Conservation (phyloP, 2,797 vertebrate species). For the Manis crassicaudata region DNA sequence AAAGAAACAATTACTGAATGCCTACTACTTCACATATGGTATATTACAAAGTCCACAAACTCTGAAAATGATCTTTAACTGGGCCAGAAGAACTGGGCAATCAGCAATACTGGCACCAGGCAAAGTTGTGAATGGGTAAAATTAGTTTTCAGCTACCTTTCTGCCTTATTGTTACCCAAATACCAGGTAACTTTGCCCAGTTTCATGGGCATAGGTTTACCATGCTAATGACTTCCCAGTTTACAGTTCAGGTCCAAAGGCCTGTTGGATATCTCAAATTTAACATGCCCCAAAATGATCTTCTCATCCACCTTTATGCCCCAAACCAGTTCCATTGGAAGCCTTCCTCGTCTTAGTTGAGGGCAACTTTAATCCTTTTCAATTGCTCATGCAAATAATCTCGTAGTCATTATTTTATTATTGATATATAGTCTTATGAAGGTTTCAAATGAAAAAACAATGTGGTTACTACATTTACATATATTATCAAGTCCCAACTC, state of each 20-base stretch:
- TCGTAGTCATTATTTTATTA: neutral
- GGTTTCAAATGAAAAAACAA: too few relatives aligned
- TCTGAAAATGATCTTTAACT: neutral
- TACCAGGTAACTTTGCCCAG: neutral
- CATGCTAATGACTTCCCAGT: neutral
- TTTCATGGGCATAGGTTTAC: neutral
- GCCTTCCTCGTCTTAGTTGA: neutral
- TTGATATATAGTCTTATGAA: too few relatives aligned
- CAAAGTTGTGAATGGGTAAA: neutral
- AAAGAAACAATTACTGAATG: constrained; percentile 38
- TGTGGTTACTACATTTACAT: too few relatives aligned
- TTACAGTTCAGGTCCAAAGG: neutral
- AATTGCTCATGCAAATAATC: neutral
- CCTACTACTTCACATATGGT: neutral
- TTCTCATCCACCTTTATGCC: neutral
- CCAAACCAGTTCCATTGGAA: neutral
- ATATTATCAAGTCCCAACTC: too few relatives aligned
- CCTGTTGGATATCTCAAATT: neutral
- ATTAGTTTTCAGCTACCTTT: neutral
- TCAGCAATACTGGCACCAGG: neutral
- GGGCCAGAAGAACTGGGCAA: neutral
- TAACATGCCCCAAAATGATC: neutral
- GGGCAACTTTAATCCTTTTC: neutral
- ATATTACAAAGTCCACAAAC: neutral
- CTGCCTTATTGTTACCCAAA: neutral